phyloP scores from a whole-genome alignment of 2,113 vertebrate species.

The Oriolus oriolus region DNA sequence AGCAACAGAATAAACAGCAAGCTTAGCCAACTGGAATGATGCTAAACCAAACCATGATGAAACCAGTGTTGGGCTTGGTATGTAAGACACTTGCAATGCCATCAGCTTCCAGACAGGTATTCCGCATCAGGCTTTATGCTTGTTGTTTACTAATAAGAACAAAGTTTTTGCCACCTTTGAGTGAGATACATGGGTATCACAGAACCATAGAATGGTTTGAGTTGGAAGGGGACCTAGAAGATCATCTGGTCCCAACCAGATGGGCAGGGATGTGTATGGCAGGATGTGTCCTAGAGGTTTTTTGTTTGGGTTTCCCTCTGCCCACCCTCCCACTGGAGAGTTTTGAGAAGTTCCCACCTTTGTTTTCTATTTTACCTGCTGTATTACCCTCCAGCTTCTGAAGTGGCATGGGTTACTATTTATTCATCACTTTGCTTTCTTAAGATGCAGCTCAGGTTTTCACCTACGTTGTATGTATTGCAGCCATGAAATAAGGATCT shows the following conservation, averaged over 20 bases:
- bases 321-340: rapidly evolving
- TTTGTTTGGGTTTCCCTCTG: rapidly evolving
- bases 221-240: background rate
- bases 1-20: background rate
- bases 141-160: background rate
- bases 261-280: background rate
- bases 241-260: rapidly evolving
- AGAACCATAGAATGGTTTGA: background rate
- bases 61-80: rapidly evolving
- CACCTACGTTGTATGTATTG: background rate
- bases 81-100: background rate
- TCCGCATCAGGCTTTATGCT: background rate
- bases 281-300: background rate
- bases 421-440: background rate
- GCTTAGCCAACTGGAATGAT: background rate
- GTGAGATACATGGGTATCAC: background rate
- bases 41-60: background rate
- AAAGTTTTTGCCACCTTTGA: background rate
- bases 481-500: slow-evolving; percentile 2
- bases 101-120: background rate
- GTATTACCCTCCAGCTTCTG: background rate
- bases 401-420: background rate
- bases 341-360: background rate
- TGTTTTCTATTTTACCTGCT: background rate
- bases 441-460: slow-evolving; percentile 21